Percentiles rank a stretch among this genome's conserved stretches.
Conservation (phyloP, 2,113 vertebrate genomes). For the Nannospalax galili region DNA sequence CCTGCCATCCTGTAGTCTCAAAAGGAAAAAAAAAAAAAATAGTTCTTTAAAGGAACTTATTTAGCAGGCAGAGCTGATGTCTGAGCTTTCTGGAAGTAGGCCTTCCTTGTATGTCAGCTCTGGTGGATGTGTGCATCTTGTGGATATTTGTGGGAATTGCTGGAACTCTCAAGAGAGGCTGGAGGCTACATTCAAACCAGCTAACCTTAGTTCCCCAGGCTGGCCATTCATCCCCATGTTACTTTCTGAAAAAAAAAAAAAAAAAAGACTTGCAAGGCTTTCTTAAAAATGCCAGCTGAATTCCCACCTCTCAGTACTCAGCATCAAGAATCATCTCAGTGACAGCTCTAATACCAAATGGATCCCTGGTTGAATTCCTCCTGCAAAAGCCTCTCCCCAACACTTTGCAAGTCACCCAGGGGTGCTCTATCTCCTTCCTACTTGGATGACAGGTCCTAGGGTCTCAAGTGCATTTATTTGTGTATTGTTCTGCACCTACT, state of each 20-base stretch:
- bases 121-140: not conserved
- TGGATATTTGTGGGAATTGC: constrained; percentile 17
- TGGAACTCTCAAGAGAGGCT: not conserved
- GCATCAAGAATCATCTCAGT: not conserved
- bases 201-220: not conserved
- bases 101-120: not conserved
- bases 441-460: fast-evolving
- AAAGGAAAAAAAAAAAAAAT: constrained; percentile 2
- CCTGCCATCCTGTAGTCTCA: constrained; percentile 34
- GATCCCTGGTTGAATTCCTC: not conserved
- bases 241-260: constrained; percentile 20
- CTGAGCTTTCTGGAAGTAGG: not conserved
- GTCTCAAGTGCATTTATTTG: fast-evolving
- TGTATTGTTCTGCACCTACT: fast-evolving
- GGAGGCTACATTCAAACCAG: not conserved
- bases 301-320: not conserved
- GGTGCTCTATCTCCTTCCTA: not conserved
- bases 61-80: not conserved
- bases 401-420: not conserved
- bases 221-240: not conserved
- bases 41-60: constrained; percentile 50
- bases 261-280: fast-evolving
- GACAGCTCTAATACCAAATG: not conserved
- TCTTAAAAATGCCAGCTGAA: not conserved
- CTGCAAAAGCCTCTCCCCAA: not conserved